Conservation (phyloP, 2,113 vertebrate species). For the Odontesthes bonariensis region DNA sequence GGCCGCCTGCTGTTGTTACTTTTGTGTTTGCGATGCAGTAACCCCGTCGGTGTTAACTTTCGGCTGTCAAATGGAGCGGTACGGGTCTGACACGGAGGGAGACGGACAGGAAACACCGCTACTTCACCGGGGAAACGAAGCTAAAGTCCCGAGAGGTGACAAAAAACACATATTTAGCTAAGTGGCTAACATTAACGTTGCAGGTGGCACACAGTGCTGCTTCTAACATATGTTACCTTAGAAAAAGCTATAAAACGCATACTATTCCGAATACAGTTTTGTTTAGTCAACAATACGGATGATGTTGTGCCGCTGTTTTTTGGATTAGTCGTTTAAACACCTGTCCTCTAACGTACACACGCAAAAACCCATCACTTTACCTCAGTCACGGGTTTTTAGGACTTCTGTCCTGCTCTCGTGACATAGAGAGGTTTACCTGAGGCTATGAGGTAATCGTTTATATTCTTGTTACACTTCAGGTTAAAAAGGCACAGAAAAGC, state of each 20-base stretch:
- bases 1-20: not conserved
- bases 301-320: no score
- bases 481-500: not conserved
- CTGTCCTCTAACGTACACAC: no score
- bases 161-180: not conserved
- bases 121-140: conserved; percentile 56
- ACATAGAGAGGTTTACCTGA: not conserved
- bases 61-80: conserved; percentile 60
- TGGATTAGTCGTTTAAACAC: not conserved
- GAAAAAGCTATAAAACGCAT: not conserved
- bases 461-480: not conserved
- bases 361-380: not conserved
- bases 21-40: not conserved
- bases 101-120: conserved; percentile 79
- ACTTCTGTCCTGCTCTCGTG: not conserved
- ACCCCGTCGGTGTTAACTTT: fast-evolving
- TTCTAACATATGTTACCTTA: not conserved
- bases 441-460: no score
- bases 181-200: not conserved
- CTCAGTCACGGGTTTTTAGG: conserved; percentile 13
- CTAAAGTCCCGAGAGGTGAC: conserved; percentile 63
- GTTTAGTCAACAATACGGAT: no score
- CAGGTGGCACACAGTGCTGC: fast-evolving
- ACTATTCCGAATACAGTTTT: no score
- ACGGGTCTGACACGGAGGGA: conserved; percentile 72